These are phyloP conservation scores for Physocephala rufipes DNA, from an alignment of 2,888 invertebrate genomes.

Conservation along the genomic window DNA sequence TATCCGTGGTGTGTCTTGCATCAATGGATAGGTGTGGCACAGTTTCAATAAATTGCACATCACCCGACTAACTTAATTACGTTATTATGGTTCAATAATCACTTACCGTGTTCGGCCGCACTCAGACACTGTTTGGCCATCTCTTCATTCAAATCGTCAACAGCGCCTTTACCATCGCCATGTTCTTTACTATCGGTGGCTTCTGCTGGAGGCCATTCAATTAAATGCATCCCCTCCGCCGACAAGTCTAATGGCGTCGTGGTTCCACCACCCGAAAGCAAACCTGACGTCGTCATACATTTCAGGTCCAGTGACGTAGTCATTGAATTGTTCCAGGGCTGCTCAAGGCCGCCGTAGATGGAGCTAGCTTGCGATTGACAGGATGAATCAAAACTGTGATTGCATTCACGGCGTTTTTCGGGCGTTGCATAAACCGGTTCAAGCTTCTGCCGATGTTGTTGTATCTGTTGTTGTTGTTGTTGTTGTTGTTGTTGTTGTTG, in stretches of 20 bases:
- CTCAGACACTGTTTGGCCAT: conserved; percentile 57
- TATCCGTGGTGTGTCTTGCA: not conserved
- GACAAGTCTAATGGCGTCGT: conserved; percentile 57
- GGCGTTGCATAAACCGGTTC: conserved; percentile 61
- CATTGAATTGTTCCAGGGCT: conserved; percentile 49
- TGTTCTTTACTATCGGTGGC: conserved; percentile 27
- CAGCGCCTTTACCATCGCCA: not conserved
- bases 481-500: conserved; percentile 31
- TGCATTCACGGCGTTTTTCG: conserved; percentile 58
- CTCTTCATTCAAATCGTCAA: conserved; percentile 61
- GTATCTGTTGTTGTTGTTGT: not conserved
- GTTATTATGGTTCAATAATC: too few relatives aligned
- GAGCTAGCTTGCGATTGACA: conserved; percentile 61
- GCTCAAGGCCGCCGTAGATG: conserved; percentile 53
- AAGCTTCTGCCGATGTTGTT: conserved; percentile 2
- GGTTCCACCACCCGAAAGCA: conserved; percentile 45
- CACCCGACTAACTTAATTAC: too few relatives aligned
- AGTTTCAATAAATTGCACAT: too few relatives aligned
- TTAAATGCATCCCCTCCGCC: conserved; percentile 33
- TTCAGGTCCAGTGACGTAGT: conserved; percentile 58
- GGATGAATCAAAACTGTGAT: conserved; percentile 60
- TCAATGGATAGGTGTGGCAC: too few relatives aligned
- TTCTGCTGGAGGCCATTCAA: conserved; percentile 2
- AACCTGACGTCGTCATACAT: conserved; percentile 50
- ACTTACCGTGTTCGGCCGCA: conserved; percentile 62